These are phyloP conservation scores for Myathropa florea DNA, from an alignment of 2,888 invertebrate species.

Conservation along the genomic window DNA sequence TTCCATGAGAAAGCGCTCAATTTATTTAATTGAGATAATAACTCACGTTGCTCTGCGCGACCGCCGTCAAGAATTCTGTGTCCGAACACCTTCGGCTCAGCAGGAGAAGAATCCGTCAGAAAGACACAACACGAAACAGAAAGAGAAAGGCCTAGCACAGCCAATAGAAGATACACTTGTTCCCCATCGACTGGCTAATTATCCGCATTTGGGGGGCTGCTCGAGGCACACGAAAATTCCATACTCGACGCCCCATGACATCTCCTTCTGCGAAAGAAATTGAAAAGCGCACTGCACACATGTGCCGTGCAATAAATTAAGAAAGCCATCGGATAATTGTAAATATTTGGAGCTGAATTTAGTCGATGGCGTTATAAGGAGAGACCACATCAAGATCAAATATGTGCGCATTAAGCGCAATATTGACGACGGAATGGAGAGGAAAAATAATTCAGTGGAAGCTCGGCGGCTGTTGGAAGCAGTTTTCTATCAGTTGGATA, in stretches of 20 bases:
- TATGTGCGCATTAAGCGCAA: constrained; percentile 65
- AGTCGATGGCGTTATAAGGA: constrained; percentile 35
- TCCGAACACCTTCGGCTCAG: constrained; percentile 44
- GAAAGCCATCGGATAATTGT: constrained; percentile 62
- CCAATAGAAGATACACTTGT: constrained; percentile 56
- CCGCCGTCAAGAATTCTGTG: constrained; percentile 19
- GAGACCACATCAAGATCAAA: constrained; percentile 64
- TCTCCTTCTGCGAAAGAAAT: constrained; percentile 60
- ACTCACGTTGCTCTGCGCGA: constrained; percentile 52
- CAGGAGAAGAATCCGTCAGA: constrained; percentile 22
- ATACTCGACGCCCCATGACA: constrained; percentile 45
- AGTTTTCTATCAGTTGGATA: constrained; percentile 66
- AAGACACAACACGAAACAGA: constrained; percentile 31
- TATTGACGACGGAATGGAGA: constrained; percentile 48
- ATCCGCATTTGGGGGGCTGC: constrained; percentile 33
- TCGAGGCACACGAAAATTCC: constrained; percentile 53
- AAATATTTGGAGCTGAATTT: constrained; percentile 64
- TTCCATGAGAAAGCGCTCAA: constrained; percentile 78
- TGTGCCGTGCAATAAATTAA: constrained; percentile 37
- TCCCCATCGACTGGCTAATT: constrained; percentile 58
- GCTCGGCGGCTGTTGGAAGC: constrained; percentile 17
- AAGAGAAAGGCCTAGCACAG: constrained; percentile 16
- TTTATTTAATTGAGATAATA: constrained; percentile 76
- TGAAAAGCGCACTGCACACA: constrained; percentile 18
- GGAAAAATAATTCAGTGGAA: constrained; percentile 3